Base-by-base conservation (phyloP, 2,888 invertebrate genomes). In the Drosophila leonis region DNA sequence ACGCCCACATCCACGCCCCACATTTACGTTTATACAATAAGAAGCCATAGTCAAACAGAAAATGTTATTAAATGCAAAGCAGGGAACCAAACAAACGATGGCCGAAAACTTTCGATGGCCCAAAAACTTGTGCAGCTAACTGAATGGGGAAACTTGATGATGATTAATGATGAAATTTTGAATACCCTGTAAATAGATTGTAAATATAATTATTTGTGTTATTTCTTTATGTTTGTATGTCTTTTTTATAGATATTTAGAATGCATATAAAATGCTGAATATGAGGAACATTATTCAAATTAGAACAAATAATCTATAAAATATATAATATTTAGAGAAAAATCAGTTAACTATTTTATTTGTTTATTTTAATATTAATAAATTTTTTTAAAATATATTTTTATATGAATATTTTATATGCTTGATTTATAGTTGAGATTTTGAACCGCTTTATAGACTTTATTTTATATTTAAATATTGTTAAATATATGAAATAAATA, bases 41-140 rank as follows among this genome's bases (percentile, higher is more conserved):
- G 57, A 62, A 70, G 65, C 65, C 78, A 62, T 75, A 69, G 75
- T 63, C 88, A 83, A 89, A 87, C 71, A 87, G 73, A 75, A 73
- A 82, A 78, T 75, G 87, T 87, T 83, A 84, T 89, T 83, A 89
- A 89, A 89, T 87, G 88, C 85, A 84, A 78, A 84, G 60, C 59
- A 83, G 79, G 59, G 44, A 52, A 48, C 61, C 69, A 54, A 80
- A 66, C 78, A 81, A 88, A 83, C 67, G 55, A 49, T 74, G 67
- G 70, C 62, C 41, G 9, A 62, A 88, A 89, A 87, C 55, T 87
- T 82, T 87, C 63, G 63, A 69, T 86, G 65, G 72, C 51, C 56
- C 59, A 52, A 63, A 66, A 82, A 71, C 68, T 72, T 63, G 55
- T 7, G 24, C 46, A 49, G 29, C 61, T 33, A 60, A 68, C 35